Conservation (phyloP, 1,140 invertebrate genomes). For the Tyrophagus putrescentiae region DNA sequence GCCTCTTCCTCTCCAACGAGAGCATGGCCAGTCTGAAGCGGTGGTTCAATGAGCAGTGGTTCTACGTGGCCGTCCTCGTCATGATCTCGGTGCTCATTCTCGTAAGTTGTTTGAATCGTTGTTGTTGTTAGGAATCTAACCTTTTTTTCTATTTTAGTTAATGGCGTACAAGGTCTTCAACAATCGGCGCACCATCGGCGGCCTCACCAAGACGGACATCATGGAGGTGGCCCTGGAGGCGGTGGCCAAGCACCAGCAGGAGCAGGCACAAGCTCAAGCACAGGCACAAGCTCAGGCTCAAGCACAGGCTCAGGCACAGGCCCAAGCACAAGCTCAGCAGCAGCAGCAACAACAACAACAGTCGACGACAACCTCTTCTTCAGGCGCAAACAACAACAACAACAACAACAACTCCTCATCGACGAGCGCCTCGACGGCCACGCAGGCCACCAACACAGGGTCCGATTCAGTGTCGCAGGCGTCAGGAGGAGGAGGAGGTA, state of each 20-base stretch:
- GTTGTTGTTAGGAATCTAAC: neutral
- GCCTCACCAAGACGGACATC: slow-evolving; percentile 8
- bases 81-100: slow-evolving; percentile 17
- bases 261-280: neutral
- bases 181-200: neutral
- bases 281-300: neutral
- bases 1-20: slow-evolving; percentile 70
- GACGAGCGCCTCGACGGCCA: too few relatives aligned
- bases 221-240: slow-evolving; percentile 15
- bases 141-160: neutral
- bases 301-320: slow-evolving; percentile 3
- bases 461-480: neutral
- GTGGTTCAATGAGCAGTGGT: slow-evolving; percentile 45
- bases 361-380: too few relatives aligned
- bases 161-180: slow-evolving; percentile 17
- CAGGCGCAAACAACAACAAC: too few relatives aligned
- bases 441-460: neutral
- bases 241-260: slow-evolving; percentile 13
- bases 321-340: neutral
- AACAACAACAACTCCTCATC: slow-evolving; percentile 14
- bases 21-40: slow-evolving; percentile 64
- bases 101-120: slow-evolving; percentile 2
- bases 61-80: slow-evolving; percentile 18
- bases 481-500: neutral
- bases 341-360: slow-evolving; percentile 4